Conservation (phyloP, 2,113 vertebrate genomes). For the Myotis brandtii region DNA sequence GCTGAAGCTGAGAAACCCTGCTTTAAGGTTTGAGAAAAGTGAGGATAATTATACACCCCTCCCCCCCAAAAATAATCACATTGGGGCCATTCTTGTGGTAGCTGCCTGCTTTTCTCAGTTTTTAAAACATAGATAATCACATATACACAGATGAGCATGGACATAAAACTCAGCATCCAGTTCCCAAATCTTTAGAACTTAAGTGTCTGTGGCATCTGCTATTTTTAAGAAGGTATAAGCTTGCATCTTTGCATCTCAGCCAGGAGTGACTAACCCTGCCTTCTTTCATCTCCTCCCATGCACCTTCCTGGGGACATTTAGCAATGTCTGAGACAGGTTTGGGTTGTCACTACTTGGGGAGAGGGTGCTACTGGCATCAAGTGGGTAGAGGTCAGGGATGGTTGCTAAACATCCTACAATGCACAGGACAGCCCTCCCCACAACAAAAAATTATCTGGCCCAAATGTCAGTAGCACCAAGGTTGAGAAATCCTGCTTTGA, state of each 20-base stretch:
- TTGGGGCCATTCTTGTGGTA: not conserved
- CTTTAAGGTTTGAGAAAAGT: not conserved
- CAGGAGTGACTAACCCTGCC: not conserved
- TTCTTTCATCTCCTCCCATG: not conserved
- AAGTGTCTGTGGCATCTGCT: not conserved
- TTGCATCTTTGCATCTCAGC: not conserved
- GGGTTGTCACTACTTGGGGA: not conserved
- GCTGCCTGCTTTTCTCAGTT: not conserved
- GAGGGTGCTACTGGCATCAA: not conserved
- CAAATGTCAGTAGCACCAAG: rapidly evolving
- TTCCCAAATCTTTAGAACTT: not conserved
- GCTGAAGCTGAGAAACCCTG: not conserved
- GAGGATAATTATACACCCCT: not conserved
- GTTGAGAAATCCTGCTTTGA: not conserved
- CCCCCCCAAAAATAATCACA: not conserved
- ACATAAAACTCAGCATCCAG: not conserved
- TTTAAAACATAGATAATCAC: not conserved
- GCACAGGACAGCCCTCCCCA: not conserved
- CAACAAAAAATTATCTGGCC: not conserved
- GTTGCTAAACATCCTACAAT: not conserved
- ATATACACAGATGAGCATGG: rapidly evolving
- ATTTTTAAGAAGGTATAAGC: not conserved
- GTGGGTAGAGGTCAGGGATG: not conserved
- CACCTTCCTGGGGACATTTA: not conserved
- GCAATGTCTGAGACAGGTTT: not conserved